Percentiles rank a stretch among this genome's conserved stretches.
phyloP scores from a whole-genome alignment of 2,888 invertebrate species.

The Ptilodon capucinus region DNA sequence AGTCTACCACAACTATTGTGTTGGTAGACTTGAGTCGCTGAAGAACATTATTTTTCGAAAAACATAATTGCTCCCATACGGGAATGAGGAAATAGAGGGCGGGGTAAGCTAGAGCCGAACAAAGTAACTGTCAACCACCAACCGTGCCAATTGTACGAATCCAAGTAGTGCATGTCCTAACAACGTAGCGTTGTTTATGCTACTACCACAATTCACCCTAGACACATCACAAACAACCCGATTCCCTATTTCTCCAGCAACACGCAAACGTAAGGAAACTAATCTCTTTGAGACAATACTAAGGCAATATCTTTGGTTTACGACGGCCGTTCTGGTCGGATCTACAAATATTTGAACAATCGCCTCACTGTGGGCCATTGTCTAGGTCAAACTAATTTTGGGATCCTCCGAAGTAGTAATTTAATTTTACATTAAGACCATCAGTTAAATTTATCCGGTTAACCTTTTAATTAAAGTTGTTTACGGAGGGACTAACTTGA shows the following conservation, averaged over 20 bases:
- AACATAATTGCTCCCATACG: too few species aligned
- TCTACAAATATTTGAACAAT: conserved; percentile 76
- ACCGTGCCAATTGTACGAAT: too few species aligned
- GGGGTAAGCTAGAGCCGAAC: too few species aligned
- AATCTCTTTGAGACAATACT: conserved; percentile 78
- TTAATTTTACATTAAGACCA: conserved; percentile 69
- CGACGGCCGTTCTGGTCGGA: conserved; percentile 62
- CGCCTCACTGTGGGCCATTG: conserved; percentile 60
- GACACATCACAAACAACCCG: background rate
- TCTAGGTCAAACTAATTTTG: conserved; percentile 78
- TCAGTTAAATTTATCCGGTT: conserved; percentile 56
- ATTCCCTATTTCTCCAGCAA: conserved; percentile 44
- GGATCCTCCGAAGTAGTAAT: conserved; percentile 62
- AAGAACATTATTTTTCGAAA: too few species aligned
- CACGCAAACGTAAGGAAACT: conserved; percentile 66
- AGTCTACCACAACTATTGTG: too few species aligned
- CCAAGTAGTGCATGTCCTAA: too few species aligned
- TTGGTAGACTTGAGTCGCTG: too few species aligned
- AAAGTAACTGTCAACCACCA: too few species aligned
- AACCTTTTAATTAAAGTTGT: conserved; percentile 54
- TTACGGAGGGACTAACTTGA: conserved; percentile 22
- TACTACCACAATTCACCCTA: too few species aligned
- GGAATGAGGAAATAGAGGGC: too few species aligned
- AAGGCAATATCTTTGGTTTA: conserved; percentile 75
- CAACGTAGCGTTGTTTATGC: too few species aligned